These are phyloP conservation scores for Apodemia hepburni DNA, from an alignment of 2,888 invertebrate genomes.

Conservation along the genomic window DNA sequence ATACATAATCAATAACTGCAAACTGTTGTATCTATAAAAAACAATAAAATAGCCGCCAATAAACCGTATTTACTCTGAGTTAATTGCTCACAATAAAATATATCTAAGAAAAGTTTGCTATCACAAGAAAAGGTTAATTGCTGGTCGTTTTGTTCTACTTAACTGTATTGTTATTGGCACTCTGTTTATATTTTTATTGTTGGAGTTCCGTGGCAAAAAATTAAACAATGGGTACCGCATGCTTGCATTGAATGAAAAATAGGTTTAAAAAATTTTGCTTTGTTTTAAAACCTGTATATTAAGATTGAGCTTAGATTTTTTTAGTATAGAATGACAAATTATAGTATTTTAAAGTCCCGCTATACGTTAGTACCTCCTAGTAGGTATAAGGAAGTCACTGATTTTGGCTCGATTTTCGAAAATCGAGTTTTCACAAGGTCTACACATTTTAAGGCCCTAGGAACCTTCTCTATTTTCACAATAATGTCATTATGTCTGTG, in stretches of 20 bases:
- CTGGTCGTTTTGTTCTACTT: conserved; percentile 26
- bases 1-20: conserved; percentile 6
- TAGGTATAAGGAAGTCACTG: too few relatives aligned
- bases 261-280: not conserved
- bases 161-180: conserved; percentile 21
- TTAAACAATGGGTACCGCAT: not conserved
- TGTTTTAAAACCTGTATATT: not conserved
- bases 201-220: not conserved
- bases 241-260: not conserved
- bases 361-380: too few relatives aligned
- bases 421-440: too few relatives aligned
- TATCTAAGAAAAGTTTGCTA: conserved; percentile 28
- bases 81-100: conserved; percentile 5
- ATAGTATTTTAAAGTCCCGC: too few relatives aligned
- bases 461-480: too few relatives aligned
- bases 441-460: too few relatives aligned
- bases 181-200: conserved; percentile 5
- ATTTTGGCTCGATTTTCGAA: too few relatives aligned
- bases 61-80: conserved; percentile 28
- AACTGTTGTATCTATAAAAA: not conserved
- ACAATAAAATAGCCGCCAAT: conserved; percentile 16
- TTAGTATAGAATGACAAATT: too few relatives aligned
- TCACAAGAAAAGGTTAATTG: conserved; percentile 29
- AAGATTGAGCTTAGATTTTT: too few relatives aligned
- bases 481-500: too few relatives aligned